phyloP scores from a whole-genome alignment of 2,113 vertebrate genomes.

The Hymenochirus boettgeri region DNA sequence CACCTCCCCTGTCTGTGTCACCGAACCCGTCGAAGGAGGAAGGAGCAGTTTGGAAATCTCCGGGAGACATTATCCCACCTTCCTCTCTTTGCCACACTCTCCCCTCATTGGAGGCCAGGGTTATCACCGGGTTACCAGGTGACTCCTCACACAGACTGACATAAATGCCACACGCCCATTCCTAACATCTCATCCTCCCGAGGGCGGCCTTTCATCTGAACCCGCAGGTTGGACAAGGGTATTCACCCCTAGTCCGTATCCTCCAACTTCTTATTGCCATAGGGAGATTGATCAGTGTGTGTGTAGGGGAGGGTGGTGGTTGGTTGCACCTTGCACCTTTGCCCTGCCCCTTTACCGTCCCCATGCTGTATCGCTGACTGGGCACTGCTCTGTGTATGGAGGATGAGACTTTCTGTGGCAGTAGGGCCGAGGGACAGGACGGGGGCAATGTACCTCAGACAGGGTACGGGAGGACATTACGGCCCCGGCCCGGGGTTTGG shows the following conservation, averaged over 20 bases:
- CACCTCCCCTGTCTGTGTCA: not conserved
- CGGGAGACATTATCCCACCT: not conserved
- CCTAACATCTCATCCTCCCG: not conserved
- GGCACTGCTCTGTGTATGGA: not conserved
- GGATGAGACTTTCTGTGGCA: slow-evolving; percentile 32
- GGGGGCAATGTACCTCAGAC: slow-evolving; percentile 17
- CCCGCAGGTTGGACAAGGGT: too few relatives aligned
- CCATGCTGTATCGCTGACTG: slow-evolving; percentile 2
- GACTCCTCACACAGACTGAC: not conserved
- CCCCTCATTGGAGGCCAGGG: not conserved
- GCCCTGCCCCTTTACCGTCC: not conserved
- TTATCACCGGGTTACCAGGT: not conserved
- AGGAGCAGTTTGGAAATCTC: not conserved
- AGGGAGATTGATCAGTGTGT: too few relatives aligned
- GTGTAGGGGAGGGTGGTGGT: not conserved
- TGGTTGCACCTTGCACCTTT: not conserved
- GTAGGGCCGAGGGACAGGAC: slow-evolving; percentile 15
- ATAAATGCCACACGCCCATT: not conserved
- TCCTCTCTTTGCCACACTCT: not conserved
- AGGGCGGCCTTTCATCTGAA: not conserved
- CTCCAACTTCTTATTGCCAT: too few relatives aligned
- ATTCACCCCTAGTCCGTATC: too few relatives aligned
- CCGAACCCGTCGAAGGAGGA: not conserved
- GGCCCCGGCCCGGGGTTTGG: slow-evolving; percentile 38
- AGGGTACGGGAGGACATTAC: slow-evolving; percentile 25